Evolutionary conservation across 1,140 invertebrate species (phyloP), one percentile per base, ranked within the genome.

Genomic region (Aplysia californica): DNA sequence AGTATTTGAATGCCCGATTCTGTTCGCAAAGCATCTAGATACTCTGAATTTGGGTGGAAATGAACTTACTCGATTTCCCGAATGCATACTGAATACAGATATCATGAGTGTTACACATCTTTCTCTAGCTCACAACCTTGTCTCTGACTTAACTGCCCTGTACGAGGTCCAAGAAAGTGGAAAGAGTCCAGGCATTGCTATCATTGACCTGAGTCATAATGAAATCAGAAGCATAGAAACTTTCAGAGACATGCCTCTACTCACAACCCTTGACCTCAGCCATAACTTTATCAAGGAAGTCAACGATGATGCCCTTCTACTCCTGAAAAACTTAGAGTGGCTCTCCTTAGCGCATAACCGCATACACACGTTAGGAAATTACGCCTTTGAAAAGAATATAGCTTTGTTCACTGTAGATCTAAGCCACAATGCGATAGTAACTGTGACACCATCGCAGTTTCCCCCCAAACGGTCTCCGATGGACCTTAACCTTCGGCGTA

Each of bases 11-110:
- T 79, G 78, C 44, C 33, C 58, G 5, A 4, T 79, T 18, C 44
- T 44, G 33, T 23, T 71, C 31, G 68, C 59, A 2, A 65, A 66
- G 35, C 1, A n/a, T 26, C 26, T 80, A 6, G 67, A 58, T 36
- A 70, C 72, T 3, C 35, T 80, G 44, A 77, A 77, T 41, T 65
- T 80, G 26, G 50, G 64, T 15, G 35, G 67, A 33, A 80, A 80
- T 41, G 31, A 39, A 23, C 41, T 80, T 0, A 75, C 70, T 1
- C 20, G 18, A 10, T 35, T 77, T 31, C 79, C 79, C 0, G n/a
- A 58, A 6, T 80, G 79, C 26, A 0, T 80, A 10, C 29, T 77
- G 4, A 38, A 71, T n/a, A 2, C 21, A 15, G 55, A 23, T 50
- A 29, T n/a, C 26, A 15, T 69, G n/a, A 75, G 29, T 26, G 31